Evolutionary conservation across 1,140 invertebrate genomes (phyloP).

Genomic region (Ctenoplectra terminalis): DNA sequence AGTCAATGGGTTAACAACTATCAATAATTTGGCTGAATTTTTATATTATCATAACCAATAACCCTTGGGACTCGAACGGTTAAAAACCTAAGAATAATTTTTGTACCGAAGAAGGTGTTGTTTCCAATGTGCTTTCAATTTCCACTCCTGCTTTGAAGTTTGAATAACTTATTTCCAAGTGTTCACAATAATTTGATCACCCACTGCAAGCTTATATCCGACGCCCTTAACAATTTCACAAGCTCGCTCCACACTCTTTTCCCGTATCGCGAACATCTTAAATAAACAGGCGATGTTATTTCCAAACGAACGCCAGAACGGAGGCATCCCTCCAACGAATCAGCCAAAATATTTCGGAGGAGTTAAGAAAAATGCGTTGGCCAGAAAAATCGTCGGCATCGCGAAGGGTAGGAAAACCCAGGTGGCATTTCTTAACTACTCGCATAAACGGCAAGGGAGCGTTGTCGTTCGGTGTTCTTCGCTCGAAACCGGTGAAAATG

Average conservation of each 20-base stretch:
- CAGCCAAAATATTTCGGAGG: conserved; percentile 31
- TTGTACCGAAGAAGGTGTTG: too few species aligned
- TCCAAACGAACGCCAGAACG: neutral
- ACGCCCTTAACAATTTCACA: neutral
- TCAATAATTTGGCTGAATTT: too few species aligned
- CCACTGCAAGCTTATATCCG: neutral
- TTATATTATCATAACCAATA: too few species aligned
- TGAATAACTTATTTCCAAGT: too few species aligned
- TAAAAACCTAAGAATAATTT: too few species aligned
- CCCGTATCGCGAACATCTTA: neutral
- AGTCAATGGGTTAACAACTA: too few species aligned
- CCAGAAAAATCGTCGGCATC: conserved; percentile 27
- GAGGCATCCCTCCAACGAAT: neutral
- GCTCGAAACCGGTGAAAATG: conserved; percentile 44
- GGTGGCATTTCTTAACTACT: conserved; percentile 26
- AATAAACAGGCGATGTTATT: neutral
- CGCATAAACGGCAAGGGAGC: conserved; percentile 8
- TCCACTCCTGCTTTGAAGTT: too few species aligned
- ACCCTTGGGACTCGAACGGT: too few species aligned
- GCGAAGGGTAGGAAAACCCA: conserved; percentile 30
- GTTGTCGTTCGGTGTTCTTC: conserved; percentile 18
- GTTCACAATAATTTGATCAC: too few species aligned
- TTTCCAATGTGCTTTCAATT: too few species aligned
- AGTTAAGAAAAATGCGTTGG: conserved; percentile 47
- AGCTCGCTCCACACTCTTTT: neutral